phyloP scores from a whole-genome alignment of 1,140 invertebrate genomes.

The Drosophila yakuba region DNA sequence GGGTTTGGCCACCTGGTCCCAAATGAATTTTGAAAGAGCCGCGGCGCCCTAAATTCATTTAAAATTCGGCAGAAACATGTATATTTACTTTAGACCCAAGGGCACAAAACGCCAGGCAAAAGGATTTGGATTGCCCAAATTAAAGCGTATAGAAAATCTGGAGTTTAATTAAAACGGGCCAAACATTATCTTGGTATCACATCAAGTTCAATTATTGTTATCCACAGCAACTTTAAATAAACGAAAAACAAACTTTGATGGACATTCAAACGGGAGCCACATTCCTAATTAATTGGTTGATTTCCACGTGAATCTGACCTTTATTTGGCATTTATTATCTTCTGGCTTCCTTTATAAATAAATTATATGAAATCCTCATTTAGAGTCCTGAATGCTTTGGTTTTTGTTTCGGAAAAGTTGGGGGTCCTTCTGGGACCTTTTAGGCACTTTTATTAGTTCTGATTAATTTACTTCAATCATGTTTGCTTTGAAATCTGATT shows the following conservation, averaged over 20 bases:
- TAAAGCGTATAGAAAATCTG: background rate
- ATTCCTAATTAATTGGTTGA: background rate
- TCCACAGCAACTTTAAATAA: too few species aligned
- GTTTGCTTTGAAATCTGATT: too few species aligned
- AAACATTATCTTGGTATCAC: background rate
- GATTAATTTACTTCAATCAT: background rate
- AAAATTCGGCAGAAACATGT: conserved; percentile 45
- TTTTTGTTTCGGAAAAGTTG: background rate
- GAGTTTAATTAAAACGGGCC: conserved; percentile 3
- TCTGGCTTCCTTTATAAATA: background rate
- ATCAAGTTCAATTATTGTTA: background rate
- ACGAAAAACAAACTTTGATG: background rate
- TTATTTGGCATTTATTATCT: conserved; percentile 7
- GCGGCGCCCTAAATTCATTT: conserved; percentile 45
- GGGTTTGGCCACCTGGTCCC: conserved; percentile 4
- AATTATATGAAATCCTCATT: conserved; percentile 4
- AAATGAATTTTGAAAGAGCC: background rate
- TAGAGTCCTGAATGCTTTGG: conserved; percentile 6
- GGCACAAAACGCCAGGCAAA: background rate
- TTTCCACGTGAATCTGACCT: background rate
- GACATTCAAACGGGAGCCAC: background rate
- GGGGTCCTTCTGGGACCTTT: background rate
- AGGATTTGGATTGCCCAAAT: background rate
- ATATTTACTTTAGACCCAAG: conserved; percentile 15
- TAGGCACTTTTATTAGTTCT: background rate